Conservation (phyloP, 2,888 invertebrate species). For the Caenorhabditis sulstoni region DNA sequence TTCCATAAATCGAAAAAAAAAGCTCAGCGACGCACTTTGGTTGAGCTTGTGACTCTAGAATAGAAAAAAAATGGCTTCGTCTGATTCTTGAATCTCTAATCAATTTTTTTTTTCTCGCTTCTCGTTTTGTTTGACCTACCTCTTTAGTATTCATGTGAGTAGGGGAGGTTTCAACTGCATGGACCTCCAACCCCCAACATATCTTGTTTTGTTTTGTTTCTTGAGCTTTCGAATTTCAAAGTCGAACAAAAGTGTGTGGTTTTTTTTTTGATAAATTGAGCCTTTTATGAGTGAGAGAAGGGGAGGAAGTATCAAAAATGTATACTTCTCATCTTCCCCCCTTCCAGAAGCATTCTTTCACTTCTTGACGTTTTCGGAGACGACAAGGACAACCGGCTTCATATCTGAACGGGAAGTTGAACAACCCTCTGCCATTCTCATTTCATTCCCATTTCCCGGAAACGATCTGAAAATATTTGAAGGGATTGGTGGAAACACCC, state of each 20-base stretch:
- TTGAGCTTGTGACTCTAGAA: too few species aligned
- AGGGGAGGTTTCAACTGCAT: neutral
- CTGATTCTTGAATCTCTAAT: constrained; percentile 38
- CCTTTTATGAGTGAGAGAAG: constrained; percentile 8
- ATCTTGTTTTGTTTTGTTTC: neutral
- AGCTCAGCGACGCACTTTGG: neutral
- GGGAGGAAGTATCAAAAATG: constrained; percentile 50
- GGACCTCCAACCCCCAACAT: neutral
- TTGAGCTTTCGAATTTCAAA: too few species aligned
- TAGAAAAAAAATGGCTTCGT: constrained; percentile 11
- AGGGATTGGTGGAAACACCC: too few species aligned
- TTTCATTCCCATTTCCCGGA: too few species aligned
- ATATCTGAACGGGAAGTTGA: neutral
- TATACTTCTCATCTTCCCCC: constrained; percentile 41
- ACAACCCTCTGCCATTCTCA: too few species aligned
- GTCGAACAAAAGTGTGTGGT: too few species aligned
- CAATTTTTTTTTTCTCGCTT: constrained; percentile 24
- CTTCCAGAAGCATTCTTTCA: constrained; percentile 21
- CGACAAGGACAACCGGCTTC: constrained; percentile 14
- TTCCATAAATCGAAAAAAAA: constrained; percentile 3
- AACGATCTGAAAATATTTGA: too few species aligned
- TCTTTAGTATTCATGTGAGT: constrained; percentile 45
- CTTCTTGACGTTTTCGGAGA: constrained; percentile 1
- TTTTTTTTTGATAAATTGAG: constrained; percentile 55
- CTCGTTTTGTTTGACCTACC: constrained; percentile 12